Base-by-base conservation (phyloP, 2,113 vertebrate genomes). In the Psettodes erumei region DNA sequence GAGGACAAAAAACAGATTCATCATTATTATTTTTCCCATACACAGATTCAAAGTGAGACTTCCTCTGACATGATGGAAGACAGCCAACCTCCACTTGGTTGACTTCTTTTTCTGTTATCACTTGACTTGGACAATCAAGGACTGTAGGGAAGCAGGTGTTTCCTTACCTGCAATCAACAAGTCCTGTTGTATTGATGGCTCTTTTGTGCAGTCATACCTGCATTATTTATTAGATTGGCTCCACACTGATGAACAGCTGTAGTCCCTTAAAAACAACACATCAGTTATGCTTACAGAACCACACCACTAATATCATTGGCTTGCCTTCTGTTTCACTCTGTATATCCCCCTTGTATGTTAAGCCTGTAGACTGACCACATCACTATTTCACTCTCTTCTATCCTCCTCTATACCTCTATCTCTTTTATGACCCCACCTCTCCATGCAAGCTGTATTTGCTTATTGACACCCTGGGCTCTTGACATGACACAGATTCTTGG, bases 221-320 rank as follows among this genome's bases (percentile, higher is more conserved):
- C 90, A 91, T 90, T 73, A 90, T 91, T 89, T 71, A 91, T 79
- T 4, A 61, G 21, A 58, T 37, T n/a, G 47, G 66, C 63, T 59
- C 69, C 68, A 79, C 35, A 35, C 45, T 75, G 67, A 83, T 81
- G 82, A 85, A 85, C 79, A 62, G 54, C 79, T 77, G 63, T 30
- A 45, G n/a, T 58, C 70, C 64, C 65, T 42, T 60, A 77, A 45
- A 43, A 78, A 69, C 76, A 87, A 71, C 58, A 73, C 47, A 54
- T 83, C 71, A 71, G 77, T 88, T 70, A 73, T 80, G 72, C 72
- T 81, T 48, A 30, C 60, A 72, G 75, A 75, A 70, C 28, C 42
- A 32, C 33, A 40, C 32, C 30, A 21, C 18, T 65, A 60, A 78
- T 73, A 64, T 58, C 30, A 23, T 45, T 15, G 56, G 73, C 43